Base-by-base conservation (phyloP, 2,797 vertebrate genomes). In the Gila robusta region DNA sequence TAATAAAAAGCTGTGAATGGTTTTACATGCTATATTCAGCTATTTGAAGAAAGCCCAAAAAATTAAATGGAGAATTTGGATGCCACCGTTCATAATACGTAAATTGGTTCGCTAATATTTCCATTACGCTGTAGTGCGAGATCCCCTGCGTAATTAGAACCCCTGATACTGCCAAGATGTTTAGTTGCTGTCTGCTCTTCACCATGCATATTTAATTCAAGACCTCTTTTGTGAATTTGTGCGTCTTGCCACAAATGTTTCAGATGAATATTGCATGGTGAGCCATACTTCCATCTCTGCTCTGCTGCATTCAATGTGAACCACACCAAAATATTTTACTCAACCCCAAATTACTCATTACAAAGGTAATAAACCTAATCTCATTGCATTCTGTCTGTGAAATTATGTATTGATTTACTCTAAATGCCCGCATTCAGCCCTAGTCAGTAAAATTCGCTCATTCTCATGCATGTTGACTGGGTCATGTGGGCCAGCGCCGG, bases 341-440 rank as follows among this genome's bases (percentile, higher is more conserved):
- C 44, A 54, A 56, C 76, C 88, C 86, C 87, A 79, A 80, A 87
- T 89, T 88, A 79, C 89, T 88, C 87, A 90, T 90, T 90, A 89
- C 86, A 73, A 81, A 90, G 86, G 86, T 89, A 90, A 90, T 89
- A 90, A 89, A 90, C 77, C 82, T 70, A 64, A 89, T 89, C 83
- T 88, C 81, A 73, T 87, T 23, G 79, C 82, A 79, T 87, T 85
- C 85, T 85, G 86, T 88, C 82, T 79, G 87, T 87, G 87, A 89
- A 90, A 89, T 89, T 87, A 89, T 87, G 83, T 90, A 88, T 89
- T 88, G 90, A 89, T 90, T 90, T 78, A 85, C 72, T 78, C 85
- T 87, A 86, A 90, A 86, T 35, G 76, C 64, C 73, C 3, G 14
- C 67, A 85, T 86, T 88, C 84, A 32, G 74, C 54, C 47, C 79